Evolutionary conservation across 1,140 invertebrate genomes (phyloP), one percentile per base, ranked within the genome.

Genomic region (Camponotus pennsylvanicus): DNA sequence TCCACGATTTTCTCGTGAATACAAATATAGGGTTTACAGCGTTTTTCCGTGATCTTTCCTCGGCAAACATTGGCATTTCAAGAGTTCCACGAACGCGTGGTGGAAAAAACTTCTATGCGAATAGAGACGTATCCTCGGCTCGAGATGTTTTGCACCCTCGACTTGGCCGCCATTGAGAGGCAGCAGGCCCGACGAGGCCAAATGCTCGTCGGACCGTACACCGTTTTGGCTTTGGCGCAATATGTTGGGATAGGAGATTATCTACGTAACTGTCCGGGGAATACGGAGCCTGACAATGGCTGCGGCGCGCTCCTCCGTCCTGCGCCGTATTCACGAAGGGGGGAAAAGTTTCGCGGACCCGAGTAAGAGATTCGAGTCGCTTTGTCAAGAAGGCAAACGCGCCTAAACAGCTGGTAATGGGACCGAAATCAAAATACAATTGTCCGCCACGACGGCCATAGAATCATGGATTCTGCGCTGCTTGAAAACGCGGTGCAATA

Each of bases 341-440:
- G 15, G 79, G 45, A 59, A 61, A 64, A 73, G 18, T 82, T 73
- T 82, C n/a, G 40, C 79, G 70, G 34, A 64, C 78, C 73, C 7
- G 78, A 89, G 89, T 67, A 88, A 90, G 77, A 93, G 91, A 93
- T 92, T 91, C 92, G 87, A 93, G 94, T 95, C 93, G 94, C 93
- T 92, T 94, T 95, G 94, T 95, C 94, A 95, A 94, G 91, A 95
- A 95, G 94, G 94, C 94, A 95, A 95, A 94, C 91, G 88, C 88
- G 88, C 69, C 92, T 94, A 94, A 95, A 94, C 93, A 92, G 87
- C 89, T 92, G 91, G 89, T 94, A 95, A 95, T 94, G 88, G 91
- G 92, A 90, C 90, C 89, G 52, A 89, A 94, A 95, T 95, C 92
- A 93, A 94, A 94, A 93, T 93, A 93, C 90, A 91, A 93, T 94